Evolutionary conservation across 2,888 invertebrate species (phyloP), one percentile per base, ranked within the genome.

Genomic region (Heteropelma amictum): DNA sequence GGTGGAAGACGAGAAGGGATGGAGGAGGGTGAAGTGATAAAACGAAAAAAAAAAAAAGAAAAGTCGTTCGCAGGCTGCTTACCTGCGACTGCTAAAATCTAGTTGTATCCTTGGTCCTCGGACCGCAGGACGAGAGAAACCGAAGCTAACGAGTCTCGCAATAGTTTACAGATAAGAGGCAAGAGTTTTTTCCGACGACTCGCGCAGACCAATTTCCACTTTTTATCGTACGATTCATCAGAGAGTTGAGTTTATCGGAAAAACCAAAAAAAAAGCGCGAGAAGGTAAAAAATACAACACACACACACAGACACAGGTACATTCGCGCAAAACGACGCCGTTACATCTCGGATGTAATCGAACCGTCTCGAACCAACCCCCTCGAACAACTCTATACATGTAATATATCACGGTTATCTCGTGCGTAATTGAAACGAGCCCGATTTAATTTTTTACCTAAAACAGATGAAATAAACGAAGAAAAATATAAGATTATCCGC

Each of bases 201-300:
- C 76, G 73, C 61, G 76, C 72, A 76, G 76, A 76, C 76, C 76
- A 76, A 73, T 73, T 72, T 73, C 73, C 73, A 65, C 76, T 64
- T 73, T 65, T 70, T 60, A 69, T n/a, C n/a, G 10, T 69, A 75
- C 53, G 58, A 74, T 51, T 64, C 64, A 70, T 19, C 19, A 14
- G 5, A 12, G 7, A 17, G 40, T 53, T 71, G 61, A 71, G 60
- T 65, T 65, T 54, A 65, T 21, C 56, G 38, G n/a, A n/a, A n/a
- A 54, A 17, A 47, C 28, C 0, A 40, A 60, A 40, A 33, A n/a
- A 26, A 35, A 47, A 56, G 6, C 12, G 19, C 14, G 5, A 47
- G 23, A 49, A 8, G 6, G 30, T 17, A 26, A 53, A 53, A 47
- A n/a, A n/a, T n/a, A n/a, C n/a, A n/a, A n/a, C n/a, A n/a, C n/a